Base-by-base conservation (phyloP, 2,888 invertebrate species). In the Mythimna loreyi region DNA sequence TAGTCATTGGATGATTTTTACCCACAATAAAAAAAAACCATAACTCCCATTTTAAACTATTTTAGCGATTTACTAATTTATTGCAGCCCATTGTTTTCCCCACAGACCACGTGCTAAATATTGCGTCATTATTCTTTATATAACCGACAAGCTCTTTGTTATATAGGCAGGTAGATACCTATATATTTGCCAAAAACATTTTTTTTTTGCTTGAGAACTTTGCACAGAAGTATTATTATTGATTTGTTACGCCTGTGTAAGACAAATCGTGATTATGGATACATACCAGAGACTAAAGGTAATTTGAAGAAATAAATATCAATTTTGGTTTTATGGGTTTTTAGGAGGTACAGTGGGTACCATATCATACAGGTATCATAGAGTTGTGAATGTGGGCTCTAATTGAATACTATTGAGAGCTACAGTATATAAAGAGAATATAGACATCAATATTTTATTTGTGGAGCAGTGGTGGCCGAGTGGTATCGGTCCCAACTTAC, bases 181-280 rank as follows among this genome's bases (percentile, higher is more conserved):
- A 40, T 5, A 40, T 23, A 5, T 33, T 30, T 30, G 25, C 11
- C 28, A 45, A 25, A 16, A 69, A 68, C 7, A 25, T 28, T 55
- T 58, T 59, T 36, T 63, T n/a, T 57, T 50, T 49, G 23, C 28
- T 40, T 30, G 16, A n/a, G 16, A 25, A 25, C 21, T 60, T 56
- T 40, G 57, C 60, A 53, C 47, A 49, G 13, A 56, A 13, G 5
- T 21, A 7, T 43, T n/a, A 72, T 84, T 78, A 72, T 49, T 19
- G 50, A 81, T 82, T 82, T 19, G 75, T 7, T 30, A 72, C 53
- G 77, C 73, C 30, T 60, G 21, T 72, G 45, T 70, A 57, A 67
- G 61, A 55, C 61, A 68, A 72, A 84, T 66, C 4, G 33, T 49
- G 59, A 64, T 81, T 50, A 64, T 33, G 23, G 40, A 25, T 53